Evolutionary conservation across 1,140 invertebrate species (phyloP).

Genomic region (Ooceraea biroi): DNA sequence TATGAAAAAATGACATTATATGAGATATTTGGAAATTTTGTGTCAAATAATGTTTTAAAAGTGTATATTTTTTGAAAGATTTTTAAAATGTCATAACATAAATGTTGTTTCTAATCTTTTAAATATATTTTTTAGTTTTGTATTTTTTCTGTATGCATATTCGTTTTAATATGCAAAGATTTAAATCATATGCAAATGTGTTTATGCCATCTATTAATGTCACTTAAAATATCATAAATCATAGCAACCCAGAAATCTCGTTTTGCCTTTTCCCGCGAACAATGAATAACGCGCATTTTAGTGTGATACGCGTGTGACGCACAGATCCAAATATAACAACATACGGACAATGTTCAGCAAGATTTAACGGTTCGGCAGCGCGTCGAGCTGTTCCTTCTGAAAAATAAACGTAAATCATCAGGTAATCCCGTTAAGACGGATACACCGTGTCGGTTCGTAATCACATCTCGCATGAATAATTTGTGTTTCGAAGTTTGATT

Average conservation of each 20-base stretch:
- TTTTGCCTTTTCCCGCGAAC: constrained; percentile 14
- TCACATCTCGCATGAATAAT: constrained; percentile 23
- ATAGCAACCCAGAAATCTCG: constrained; percentile 15
- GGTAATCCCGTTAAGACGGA: constrained; percentile 22
- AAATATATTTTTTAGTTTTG: neutral
- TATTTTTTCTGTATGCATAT: neutral
- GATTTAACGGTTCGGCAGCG: neutral
- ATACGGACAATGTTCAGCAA: constrained; percentile 16
- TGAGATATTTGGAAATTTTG: constrained; percentile 1
- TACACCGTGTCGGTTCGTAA: constrained; percentile 28
- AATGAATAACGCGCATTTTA: constrained; percentile 20
- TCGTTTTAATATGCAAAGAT: neutral
- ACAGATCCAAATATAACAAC: constrained; percentile 45
- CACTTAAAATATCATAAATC: constrained; percentile 16
- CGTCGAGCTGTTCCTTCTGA: neutral
- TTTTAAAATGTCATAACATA: neutral
- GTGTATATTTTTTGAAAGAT: too few relatives aligned
- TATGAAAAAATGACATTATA: neutral
- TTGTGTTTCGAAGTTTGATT: constrained; percentile 27
- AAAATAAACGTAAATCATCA: constrained; percentile 31
- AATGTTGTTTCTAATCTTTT: neutral
- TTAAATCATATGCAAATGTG: constrained; percentile 5
- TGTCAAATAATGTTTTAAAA: neutral
- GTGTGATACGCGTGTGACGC: constrained; percentile 24
- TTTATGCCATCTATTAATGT: neutral